Evolutionary conservation across 2,888 invertebrate species (phyloP).

Genomic region (Zele albiditarsus): DNA sequence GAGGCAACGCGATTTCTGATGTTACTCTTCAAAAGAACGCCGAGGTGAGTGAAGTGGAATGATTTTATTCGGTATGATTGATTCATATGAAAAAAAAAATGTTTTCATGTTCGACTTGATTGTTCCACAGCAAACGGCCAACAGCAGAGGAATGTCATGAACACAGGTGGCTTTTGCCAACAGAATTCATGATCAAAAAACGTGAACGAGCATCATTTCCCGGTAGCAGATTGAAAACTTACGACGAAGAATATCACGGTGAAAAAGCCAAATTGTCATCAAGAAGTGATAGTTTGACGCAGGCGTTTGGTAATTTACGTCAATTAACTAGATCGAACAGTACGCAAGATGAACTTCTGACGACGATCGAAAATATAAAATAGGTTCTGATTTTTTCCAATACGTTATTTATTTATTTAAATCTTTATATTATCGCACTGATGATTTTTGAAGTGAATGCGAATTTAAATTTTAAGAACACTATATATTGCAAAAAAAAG

Average conservation of each 20-base stretch:
- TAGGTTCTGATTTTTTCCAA: constrained; percentile 60
- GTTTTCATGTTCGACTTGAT: constrained; percentile 57
- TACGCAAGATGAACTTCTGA: constrained; percentile 87
- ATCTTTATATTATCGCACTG: constrained; percentile 50
- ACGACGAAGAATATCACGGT: constrained; percentile 86
- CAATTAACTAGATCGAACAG: constrained; percentile 84
- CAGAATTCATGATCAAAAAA: constrained; percentile 94
- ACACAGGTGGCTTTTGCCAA: constrained; percentile 95
- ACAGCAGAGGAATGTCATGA: constrained; percentile 95
- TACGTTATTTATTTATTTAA: constrained; percentile 59
- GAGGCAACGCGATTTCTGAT: constrained; percentile 95
- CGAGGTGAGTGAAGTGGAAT: constrained; percentile 77
- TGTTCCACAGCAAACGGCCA: constrained; percentile 86
- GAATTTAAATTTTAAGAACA: not conserved
- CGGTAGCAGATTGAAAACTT: constrained; percentile 87
- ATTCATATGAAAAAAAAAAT: not conserved
- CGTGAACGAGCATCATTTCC: constrained; percentile 91
- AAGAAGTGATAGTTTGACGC: constrained; percentile 75
- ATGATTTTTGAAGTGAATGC: not conserved
- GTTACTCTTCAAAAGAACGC: constrained; percentile 94
- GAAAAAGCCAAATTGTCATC: constrained; percentile 79
- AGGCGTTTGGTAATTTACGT: constrained; percentile 76
- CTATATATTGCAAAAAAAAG: not conserved
- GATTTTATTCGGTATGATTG: not conserved
- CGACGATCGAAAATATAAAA: constrained; percentile 69